phyloP scores from a whole-genome alignment of 1,140 invertebrate genomes.

The Wasmannia auropunctata region DNA sequence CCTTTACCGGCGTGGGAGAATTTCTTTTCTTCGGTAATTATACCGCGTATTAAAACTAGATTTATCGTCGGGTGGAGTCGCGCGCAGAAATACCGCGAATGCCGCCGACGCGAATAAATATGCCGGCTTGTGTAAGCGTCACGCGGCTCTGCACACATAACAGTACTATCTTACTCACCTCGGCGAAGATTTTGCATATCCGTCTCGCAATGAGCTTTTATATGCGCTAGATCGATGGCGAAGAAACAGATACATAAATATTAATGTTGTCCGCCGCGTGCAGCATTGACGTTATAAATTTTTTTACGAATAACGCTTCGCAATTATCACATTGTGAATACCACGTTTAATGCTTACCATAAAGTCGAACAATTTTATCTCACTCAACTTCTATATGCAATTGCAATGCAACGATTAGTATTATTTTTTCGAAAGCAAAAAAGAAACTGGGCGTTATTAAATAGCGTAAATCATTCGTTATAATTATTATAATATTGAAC shows the following conservation, averaged over 20 bases:
- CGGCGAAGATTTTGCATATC: conserved; percentile 51
- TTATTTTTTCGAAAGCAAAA: not conserved
- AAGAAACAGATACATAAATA: conserved; percentile 58
- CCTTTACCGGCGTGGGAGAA: conserved; percentile 40
- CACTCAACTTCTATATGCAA: not conserved
- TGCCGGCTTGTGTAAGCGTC: conserved; percentile 41
- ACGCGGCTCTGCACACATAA: conserved; percentile 43
- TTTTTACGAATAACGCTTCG: not conserved
- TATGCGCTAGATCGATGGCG: conserved; percentile 7
- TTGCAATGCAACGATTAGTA: not conserved
- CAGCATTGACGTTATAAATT: not conserved
- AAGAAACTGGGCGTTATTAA: not conserved
- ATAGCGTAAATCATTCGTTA: not conserved
- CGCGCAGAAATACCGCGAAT: conserved; percentile 37
- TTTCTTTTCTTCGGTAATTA: not conserved
- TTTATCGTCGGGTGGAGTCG: conserved; percentile 35
- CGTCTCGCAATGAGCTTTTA: conserved; percentile 39
- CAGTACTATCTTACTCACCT: conserved; percentile 63
- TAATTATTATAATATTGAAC: not conserved
- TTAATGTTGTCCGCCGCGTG: conserved; percentile 30
- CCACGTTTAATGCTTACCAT: not conserved
- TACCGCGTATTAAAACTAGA: conserved; percentile 35
- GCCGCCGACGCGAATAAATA: conserved; percentile 48
- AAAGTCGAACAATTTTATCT: not conserved
- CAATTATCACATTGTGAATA: conserved; percentile 12